phyloP scores from a whole-genome alignment of 2,113 vertebrate species.

The Clarias batrachus region DNA sequence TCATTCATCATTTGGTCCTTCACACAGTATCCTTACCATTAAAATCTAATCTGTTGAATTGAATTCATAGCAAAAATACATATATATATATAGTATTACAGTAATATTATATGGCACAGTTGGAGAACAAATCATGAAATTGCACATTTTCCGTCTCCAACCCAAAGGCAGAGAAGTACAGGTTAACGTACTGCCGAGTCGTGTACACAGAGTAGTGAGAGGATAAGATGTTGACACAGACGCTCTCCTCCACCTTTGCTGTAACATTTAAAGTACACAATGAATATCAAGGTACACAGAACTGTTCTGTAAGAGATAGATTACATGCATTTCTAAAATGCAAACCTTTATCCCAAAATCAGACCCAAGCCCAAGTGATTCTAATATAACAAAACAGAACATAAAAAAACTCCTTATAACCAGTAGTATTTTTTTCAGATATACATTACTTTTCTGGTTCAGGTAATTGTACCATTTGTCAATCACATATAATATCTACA shows the following conservation, averaged over 20 bases:
- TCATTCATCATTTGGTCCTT: constrained; percentile 68
- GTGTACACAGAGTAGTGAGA: constrained; percentile 54
- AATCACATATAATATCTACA: constrained; percentile 67
- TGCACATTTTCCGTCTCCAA: constrained; percentile 45
- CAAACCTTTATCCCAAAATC: constrained; percentile 68
- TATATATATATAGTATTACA: constrained; percentile 47
- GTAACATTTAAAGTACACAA: constrained; percentile 68
- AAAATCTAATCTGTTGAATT: constrained; percentile 55
- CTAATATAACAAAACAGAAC: constrained; percentile 55
- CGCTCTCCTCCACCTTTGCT: constrained; percentile 63
- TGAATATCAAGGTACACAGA: constrained; percentile 69
- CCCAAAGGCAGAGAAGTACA: constrained; percentile 47
- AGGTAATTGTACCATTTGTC: constrained; percentile 68
- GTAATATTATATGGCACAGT: constrained; percentile 65
- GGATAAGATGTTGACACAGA: constrained; percentile 44
- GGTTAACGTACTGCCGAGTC: constrained; percentile 52
- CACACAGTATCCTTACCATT: constrained; percentile 59
- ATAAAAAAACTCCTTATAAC: constrained; percentile 62
- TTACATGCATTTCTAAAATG: constrained; percentile 82
- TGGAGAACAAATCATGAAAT: constrained; percentile 62
- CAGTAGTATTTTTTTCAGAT: constrained; percentile 61
- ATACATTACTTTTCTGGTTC: constrained; percentile 65
- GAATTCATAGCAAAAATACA: constrained; percentile 62
- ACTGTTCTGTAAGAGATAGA: constrained; percentile 72
- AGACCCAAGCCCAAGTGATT: constrained; percentile 57